Conservation (phyloP, 2,113 vertebrate genomes). For the Atrichornis clamosus region DNA sequence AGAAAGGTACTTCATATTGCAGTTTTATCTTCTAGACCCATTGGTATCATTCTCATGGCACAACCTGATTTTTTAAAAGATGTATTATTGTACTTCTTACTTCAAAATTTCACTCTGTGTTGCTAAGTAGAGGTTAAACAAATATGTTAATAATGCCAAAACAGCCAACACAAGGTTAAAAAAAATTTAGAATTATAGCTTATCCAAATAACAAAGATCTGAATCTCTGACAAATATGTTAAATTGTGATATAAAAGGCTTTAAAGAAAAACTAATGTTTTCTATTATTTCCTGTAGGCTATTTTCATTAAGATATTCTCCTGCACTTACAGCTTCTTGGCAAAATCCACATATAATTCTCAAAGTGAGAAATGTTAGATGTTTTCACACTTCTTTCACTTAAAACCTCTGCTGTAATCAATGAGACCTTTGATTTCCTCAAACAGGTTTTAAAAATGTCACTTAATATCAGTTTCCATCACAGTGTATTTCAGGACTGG, state of each 20-base stretch:
- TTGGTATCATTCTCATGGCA: neutral
- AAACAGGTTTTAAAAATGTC: conserved; percentile 18
- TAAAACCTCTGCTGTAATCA: neutral
- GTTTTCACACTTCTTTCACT: neutral
- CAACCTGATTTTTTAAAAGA: neutral
- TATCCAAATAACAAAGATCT: neutral
- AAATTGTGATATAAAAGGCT: neutral
- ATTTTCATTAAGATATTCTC: neutral
- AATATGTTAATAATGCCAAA: neutral
- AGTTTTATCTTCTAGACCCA: neutral
- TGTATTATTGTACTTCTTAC: neutral
- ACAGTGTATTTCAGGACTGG: neutral
- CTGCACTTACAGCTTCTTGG: neutral
- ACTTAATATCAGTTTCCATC: conserved; percentile 40
- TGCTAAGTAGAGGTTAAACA: neutral
- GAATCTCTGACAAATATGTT: neutral
- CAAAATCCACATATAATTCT: neutral
- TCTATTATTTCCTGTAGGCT: neutral
- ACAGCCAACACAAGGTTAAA: neutral
- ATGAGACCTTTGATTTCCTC: neutral
- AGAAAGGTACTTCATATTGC: neutral
- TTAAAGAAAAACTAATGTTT: neutral
- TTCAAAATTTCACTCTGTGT: neutral
- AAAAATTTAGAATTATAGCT: neutral
- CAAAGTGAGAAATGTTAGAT: neutral